These are phyloP conservation scores for Amphiura filiformis DNA, from an alignment of 35 echinoderm and acorn worm genomes.

Conservation along the genomic window DNA sequence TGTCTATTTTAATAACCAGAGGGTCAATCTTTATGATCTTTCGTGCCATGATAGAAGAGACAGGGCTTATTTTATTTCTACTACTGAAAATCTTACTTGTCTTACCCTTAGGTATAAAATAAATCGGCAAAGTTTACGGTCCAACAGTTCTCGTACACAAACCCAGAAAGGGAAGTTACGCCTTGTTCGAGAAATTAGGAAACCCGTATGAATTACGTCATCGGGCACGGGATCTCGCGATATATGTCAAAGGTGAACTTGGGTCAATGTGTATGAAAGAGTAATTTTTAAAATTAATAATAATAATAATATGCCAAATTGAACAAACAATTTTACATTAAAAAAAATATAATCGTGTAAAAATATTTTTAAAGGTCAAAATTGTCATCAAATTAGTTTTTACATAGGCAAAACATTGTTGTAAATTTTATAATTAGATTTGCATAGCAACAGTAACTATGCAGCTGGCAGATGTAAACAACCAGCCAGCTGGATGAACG, in stretches of 20 bases:
- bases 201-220: constrained; percentile 39
- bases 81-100: neutral
- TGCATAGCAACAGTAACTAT: neutral
- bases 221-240: constrained; percentile 23
- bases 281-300: neutral
- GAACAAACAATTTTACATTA: neutral
- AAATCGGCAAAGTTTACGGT: neutral
- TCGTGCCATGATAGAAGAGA: neutral
- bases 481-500: neutral
- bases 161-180: constrained; percentile 35
- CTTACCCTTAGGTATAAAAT: neutral
- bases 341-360: neutral
- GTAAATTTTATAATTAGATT: neutral
- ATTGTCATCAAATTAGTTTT: neutral
- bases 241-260: neutral
- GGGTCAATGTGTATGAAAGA: neutral
- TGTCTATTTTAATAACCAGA: neutral
- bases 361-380: neutral
- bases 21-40: neutral
- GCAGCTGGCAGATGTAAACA: neutral
- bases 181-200: constrained; percentile 18
- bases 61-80: neutral
- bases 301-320: neutral
- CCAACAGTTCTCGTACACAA: neutral
- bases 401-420: neutral